These are phyloP conservation scores for Dromococcyx pavoninus DNA, from an alignment of 2,797 vertebrate species.

Conservation along the genomic window DNA sequence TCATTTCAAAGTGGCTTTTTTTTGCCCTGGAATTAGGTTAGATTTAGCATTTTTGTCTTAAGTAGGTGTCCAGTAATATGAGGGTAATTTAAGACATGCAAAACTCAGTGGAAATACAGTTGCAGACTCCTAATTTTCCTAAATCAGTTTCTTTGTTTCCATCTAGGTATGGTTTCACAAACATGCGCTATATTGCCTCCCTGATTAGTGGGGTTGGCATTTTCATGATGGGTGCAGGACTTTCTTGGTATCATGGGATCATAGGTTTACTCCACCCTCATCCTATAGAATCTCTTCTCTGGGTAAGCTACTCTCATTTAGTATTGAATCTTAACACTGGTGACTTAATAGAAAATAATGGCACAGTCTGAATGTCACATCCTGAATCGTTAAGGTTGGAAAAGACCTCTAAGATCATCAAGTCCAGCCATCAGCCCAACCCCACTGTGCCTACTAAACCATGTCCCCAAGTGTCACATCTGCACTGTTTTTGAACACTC, in stretches of 20 bases:
- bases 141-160: constrained; percentile 2
- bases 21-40: not conserved
- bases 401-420: no score
- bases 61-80: not conserved
- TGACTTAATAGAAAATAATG: not conserved
- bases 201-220: constrained; percentile 98
- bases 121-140: constrained; percentile 8
- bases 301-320: constrained; percentile 81
- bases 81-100: not conserved
- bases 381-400: no score
- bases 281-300: constrained; percentile 92
- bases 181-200: constrained; percentile 98
- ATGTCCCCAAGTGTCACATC: no score
- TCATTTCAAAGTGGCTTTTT: not conserved
- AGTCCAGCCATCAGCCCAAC: no score
- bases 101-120: not conserved
- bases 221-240: constrained; percentile 99
- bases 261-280: constrained; percentile 94
- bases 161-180: constrained; percentile 94
- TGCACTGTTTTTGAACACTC: no score
- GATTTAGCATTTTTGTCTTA: constrained; percentile 13
- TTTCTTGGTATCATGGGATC: constrained; percentile 98
- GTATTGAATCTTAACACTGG: not conserved
- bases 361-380: not conserved
- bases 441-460: no score